Evolutionary conservation across 2,797 vertebrate species (phyloP).

Genomic region (Psittacula echo): DNA sequence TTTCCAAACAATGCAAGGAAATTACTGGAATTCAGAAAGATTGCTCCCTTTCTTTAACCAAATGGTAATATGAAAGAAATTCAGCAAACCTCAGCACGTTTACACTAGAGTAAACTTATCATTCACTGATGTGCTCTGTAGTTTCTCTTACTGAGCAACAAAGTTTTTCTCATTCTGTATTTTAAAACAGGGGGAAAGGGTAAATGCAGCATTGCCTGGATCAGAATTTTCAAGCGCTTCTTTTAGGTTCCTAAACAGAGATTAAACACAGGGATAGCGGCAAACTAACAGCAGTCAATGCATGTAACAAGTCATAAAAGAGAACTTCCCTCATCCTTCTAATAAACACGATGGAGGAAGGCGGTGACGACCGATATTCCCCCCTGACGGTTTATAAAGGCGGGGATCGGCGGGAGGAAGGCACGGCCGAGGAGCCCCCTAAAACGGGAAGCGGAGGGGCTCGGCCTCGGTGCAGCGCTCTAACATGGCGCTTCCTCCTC

Average conservation of each 20-base stretch:
- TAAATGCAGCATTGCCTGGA: background rate
- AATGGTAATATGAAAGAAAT: background rate
- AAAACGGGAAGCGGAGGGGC: background rate
- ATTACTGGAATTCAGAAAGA: background rate
- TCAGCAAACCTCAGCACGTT: background rate
- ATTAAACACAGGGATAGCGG: background rate
- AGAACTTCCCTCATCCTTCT: rapidly evolving
- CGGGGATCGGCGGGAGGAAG: rapidly evolving
- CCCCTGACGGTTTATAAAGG: rapidly evolving
- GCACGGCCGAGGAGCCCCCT: background rate
- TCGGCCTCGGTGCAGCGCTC: background rate
- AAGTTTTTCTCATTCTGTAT: background rate
- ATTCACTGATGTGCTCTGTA: background rate
- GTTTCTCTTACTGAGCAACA: background rate
- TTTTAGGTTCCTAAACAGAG: background rate
- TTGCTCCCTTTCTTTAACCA: background rate
- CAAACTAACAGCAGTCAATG: background rate
- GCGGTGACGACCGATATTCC: background rate
- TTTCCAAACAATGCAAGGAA: background rate
- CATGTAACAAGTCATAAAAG: no score
- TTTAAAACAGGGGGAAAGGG: background rate
- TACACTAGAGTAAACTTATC: background rate
- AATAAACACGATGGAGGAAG: no score
- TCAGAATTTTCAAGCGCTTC: background rate
- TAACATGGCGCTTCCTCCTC: background rate